A percentile compares a stretch with the other conserved stretches of the same genome.
phyloP scores from a whole-genome alignment of 2,113 vertebrate genomes.

The Oryctolagus cuniculus region DNA sequence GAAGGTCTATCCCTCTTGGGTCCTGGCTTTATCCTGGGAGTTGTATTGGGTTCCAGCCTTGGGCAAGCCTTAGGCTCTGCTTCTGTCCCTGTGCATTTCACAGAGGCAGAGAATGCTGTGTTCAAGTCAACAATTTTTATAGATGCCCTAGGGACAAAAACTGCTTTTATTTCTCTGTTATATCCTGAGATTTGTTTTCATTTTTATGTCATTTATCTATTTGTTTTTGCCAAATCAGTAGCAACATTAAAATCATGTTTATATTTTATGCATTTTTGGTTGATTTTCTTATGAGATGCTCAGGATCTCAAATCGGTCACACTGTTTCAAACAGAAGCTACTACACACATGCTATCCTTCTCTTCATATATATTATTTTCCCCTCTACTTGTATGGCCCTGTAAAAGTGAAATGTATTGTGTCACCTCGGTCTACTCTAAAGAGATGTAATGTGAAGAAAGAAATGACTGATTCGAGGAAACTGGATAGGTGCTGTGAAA shows the following conservation, averaged over 20 bases:
- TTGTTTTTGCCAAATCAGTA: slow-evolving; percentile 28
- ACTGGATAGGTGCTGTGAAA: slow-evolving; percentile 22
- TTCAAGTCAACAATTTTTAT: background rate
- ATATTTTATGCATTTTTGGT: background rate
- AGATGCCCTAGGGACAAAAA: slow-evolving; percentile 10
- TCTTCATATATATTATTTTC: background rate
- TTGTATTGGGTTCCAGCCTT: slow-evolving; percentile 5
- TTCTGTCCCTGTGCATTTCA: background rate
- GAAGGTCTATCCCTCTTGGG: background rate
- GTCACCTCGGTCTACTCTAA: background rate
- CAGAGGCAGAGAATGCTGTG: background rate
- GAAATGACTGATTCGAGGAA: background rate
- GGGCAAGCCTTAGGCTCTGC: background rate
- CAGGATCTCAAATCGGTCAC: background rate
- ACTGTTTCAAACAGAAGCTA: slow-evolving; percentile 40
- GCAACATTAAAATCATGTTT: slow-evolving; percentile 12
- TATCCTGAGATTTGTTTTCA: background rate
- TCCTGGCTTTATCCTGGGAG: slow-evolving; percentile 21
- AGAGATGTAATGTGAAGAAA: background rate
- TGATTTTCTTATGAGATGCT: background rate
- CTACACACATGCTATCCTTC: background rate
- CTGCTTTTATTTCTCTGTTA: slow-evolving; percentile 41
- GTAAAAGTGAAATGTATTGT: slow-evolving; percentile 17
- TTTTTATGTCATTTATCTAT: slow-evolving; percentile 38
- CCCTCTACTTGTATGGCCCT: background rate